Evolutionary conservation across 2,113 vertebrate species (phyloP), one percentile per base, ranked within the genome.

Genomic region (Pituophis catenifer): DNA sequence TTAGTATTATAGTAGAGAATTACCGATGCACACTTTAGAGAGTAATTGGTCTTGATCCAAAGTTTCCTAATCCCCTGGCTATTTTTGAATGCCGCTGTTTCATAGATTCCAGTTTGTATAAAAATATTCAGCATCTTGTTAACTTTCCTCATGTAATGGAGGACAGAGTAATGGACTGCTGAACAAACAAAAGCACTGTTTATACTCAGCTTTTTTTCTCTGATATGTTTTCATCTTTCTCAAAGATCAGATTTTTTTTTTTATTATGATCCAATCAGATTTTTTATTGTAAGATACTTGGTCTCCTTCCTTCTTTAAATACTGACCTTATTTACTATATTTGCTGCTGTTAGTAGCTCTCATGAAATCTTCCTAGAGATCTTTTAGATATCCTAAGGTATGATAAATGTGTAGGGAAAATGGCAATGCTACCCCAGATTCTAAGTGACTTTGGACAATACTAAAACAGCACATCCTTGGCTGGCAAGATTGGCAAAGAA

Each of bases 221-320:
- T 86, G n/a, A 11, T 15, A 23, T 62, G 44, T 53, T 88, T 92
- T 87, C 26, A 91, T 50, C 44, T 87, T 87, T 50, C 57, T 88
- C n/a, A n/a, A 70, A 29, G 44, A 62, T 29, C 48, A 50, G 62
- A 70, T 65, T 53, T 54, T 75, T 86, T 55, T 57, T 55, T 59
- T 59, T 24, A 50, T 0, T 85, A 90, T 48, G 55, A 48, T 59
- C 23, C 2, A n/a, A 89, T 65, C 26, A 15, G 12, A 48, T 88
- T 54, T 89, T 90, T 92, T 89, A 50, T 0, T 88, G 81, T 48
- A 57, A 53, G 57, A 89, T 58, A 12, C 85, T 90, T 81, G 70
- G 17, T 38, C 33, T 38, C 70, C 7, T 8, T 6, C 33, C 15
- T 75, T 94, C 94, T 70, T 93, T 95, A 70, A 70, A n/a, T 33